Percentiles rank a stretch among this genome's conserved stretches.
Conservation (phyloP, 2,113 vertebrate species). For the Hirundichthys speculiger region DNA sequence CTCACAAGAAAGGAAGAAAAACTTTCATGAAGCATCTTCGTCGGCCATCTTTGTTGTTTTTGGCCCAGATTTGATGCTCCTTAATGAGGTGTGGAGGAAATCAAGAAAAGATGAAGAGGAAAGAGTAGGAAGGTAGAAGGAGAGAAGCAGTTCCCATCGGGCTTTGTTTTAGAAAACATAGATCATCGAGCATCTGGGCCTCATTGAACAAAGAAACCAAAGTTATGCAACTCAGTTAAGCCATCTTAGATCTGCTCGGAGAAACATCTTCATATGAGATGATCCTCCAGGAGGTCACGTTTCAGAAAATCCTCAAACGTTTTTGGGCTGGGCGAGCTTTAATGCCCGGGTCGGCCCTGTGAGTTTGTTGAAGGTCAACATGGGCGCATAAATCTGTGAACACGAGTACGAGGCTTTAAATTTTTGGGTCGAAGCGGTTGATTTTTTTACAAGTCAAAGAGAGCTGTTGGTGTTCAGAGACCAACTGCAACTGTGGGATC, state of each 20-base stretch:
- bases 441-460: slow-evolving; percentile 46
- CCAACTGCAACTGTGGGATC: slow-evolving; percentile 28
- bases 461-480: slow-evolving; percentile 29
- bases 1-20: slow-evolving; percentile 23
- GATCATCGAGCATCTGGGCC: slow-evolving; percentile 67
- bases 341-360: slow-evolving; percentile 4
- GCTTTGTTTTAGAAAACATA: slow-evolving; percentile 50
- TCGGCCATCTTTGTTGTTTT: slow-evolving; percentile 3
- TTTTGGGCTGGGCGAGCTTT: slow-evolving; percentile 3
- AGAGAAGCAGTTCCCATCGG: slow-evolving; percentile 15
- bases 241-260: slow-evolving; percentile 51
- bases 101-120: slow-evolving; percentile 21
- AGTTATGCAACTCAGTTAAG: slow-evolving; percentile 69
- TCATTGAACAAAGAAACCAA: slow-evolving; percentile 61
- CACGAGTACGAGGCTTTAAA: slow-evolving; percentile 21
- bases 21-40: not conserved
- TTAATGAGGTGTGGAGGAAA: slow-evolving; percentile 20
- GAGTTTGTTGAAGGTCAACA: slow-evolving; percentile 22
- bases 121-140: slow-evolving; percentile 19
- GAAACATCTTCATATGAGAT: slow-evolving; percentile 33
- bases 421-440: slow-evolving; percentile 34
- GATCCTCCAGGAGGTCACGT: slow-evolving; percentile 33
- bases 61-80: slow-evolving; percentile 29
- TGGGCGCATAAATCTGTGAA: slow-evolving; percentile 19
- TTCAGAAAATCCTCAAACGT: not conserved